A percentile compares a stretch with the other conserved stretches of the same genome.
Evolutionary conservation across 2,797 vertebrate genomes (phyloP).

Genomic region (Tadarida brasiliensis): DNA sequence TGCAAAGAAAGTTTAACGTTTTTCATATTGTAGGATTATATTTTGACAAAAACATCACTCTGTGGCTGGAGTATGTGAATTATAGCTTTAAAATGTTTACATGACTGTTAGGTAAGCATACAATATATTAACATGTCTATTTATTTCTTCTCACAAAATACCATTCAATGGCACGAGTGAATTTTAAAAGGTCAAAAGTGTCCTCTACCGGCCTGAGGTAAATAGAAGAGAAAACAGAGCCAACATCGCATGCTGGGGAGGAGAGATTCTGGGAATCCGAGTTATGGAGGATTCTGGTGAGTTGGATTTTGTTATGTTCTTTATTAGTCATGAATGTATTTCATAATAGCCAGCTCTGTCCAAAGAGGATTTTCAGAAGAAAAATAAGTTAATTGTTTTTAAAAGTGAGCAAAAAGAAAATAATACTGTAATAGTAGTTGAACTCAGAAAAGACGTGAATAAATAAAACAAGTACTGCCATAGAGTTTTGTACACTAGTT

Average conservation of each 20-base stretch:
- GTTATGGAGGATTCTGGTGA: neutral
- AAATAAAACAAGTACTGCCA: neutral
- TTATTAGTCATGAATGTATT: neutral
- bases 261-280: neutral
- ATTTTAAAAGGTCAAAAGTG: neutral
- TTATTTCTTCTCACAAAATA: conserved; percentile 5
- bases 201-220: neutral
- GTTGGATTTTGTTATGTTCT: neutral
- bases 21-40: neutral
- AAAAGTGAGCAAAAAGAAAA: neutral
- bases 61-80: neutral
- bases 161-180: neutral
- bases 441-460: neutral
- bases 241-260: too few species aligned
- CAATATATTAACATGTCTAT: neutral
- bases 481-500: neutral
- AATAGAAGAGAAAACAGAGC: neutral
- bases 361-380: neutral
- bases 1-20: neutral
- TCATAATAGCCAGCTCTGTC: neutral
- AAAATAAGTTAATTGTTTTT: conserved; percentile 12
- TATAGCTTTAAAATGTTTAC: conserved; percentile 1
- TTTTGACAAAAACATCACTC: neutral
- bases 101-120: neutral
- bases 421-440: neutral